Base-by-base conservation (phyloP, 1,140 invertebrate species). In the Drosophila tani region DNA sequence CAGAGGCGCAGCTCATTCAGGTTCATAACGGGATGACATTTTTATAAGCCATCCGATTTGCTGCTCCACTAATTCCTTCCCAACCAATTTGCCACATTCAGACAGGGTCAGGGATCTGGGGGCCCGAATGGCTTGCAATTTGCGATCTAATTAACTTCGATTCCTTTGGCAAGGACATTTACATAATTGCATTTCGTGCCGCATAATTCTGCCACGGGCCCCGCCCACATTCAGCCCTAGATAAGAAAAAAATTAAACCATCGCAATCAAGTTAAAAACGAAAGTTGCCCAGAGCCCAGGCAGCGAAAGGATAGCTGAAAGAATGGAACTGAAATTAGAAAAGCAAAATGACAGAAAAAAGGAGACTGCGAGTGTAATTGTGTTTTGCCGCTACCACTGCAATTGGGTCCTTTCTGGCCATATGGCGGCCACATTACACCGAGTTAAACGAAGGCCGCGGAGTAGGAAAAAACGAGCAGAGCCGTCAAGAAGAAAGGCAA, bases 121-220 rank as follows among this genome's bases (percentile, higher is more conserved):
- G 63, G 69, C 75, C 63, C 73, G 74, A 87, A 82, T 87, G 75
- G 66, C 83, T 80, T 67, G 67, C 82, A 75, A 81, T 81, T 88
- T 88, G 87, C 78, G 60, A 90, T 87, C 85, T 85, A 88, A 88
- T 88, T 88, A 88, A 88, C 84, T 88, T 88, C 85, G 84, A 88
- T 88, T 88, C 77, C 60, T 75, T 65, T 63, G 55, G 70, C 77
- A 68, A 69, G 60, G 84, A 83, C 84, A 88, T 88, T 88, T 88
- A 90, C 84, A 88, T 88, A 88, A 88, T 88, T 81, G 86, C 84
- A 88, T 90, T 90, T 81, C 60, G 69, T 71, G 65, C 84, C 51
- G 74, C 65, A 90, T 81, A 83, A 88, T 88, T 88, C 78, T 58
- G 62, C 65, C 80, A 56, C 45, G 17, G 29, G 51, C 77, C 85